Conservation (phyloP, 2,797 vertebrate species). For the Hippocampus kuda region DNA sequence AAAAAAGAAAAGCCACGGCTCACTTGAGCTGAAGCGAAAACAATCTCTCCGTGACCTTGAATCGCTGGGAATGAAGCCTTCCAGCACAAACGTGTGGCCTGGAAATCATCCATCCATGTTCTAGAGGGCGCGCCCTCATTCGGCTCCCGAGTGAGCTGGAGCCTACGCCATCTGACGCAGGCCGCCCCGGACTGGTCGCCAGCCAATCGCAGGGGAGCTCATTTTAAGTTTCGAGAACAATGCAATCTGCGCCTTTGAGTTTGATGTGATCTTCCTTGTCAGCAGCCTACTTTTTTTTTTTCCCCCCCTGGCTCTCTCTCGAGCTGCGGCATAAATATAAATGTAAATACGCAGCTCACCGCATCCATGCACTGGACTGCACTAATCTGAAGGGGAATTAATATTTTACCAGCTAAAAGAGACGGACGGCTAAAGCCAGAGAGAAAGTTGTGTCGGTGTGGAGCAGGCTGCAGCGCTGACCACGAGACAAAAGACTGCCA, state of each 20-base stretch:
- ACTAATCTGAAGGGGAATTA: slow-evolving; percentile 39
- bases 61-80: not conserved
- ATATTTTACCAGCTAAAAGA: slow-evolving; percentile 55
- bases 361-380: slow-evolving; percentile 21
- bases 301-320: slow-evolving; percentile 8
- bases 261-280: slow-evolving; percentile 23
- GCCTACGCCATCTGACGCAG: not conserved
- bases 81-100: slow-evolving; percentile 6
- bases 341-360: slow-evolving; percentile 27
- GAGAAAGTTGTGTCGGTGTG: slow-evolving; percentile 34
- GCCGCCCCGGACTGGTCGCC: not conserved
- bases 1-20: slow-evolving; percentile 14
- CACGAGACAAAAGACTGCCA: slow-evolving; percentile 29
- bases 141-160: not conserved
- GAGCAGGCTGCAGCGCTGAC: slow-evolving; percentile 42
- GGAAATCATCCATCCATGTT: not conserved
- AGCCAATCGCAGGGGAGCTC: slow-evolving; percentile 10
- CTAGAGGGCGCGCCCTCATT: not conserved
- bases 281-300: slow-evolving; percentile 5
- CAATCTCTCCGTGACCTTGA: slow-evolving; percentile 48
- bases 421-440: slow-evolving; percentile 43
- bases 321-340: slow-evolving; percentile 3
- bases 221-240: slow-evolving; percentile 24
- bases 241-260: not conserved
- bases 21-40: slow-evolving; percentile 31